A percentile compares a stretch with the other conserved stretches of the same genome.
These are phyloP conservation scores for Carassius carassius DNA, from an alignment of 2,113 vertebrate genomes.

Conservation along the genomic window DNA sequence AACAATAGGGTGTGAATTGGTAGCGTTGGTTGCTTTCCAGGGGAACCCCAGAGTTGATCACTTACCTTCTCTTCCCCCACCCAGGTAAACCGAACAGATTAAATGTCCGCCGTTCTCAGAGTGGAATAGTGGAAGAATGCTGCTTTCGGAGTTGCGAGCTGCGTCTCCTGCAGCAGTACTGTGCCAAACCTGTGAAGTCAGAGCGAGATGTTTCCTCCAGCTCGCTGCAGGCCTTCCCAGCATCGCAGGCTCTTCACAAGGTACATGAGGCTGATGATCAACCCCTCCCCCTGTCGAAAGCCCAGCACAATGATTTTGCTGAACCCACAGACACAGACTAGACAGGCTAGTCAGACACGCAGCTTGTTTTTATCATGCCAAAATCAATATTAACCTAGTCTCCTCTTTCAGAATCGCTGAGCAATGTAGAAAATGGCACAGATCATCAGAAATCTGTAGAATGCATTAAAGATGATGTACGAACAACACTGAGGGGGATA, in stretches of 20 bases:
- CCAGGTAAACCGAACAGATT: slow-evolving; percentile 88
- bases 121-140: slow-evolving; percentile 95
- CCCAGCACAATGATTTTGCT: slow-evolving; percentile 51
- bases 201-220: slow-evolving; percentile 90
- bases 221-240: slow-evolving; percentile 79
- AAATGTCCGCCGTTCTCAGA: slow-evolving; percentile 81
- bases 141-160: slow-evolving; percentile 97
- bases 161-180: slow-evolving; percentile 94
- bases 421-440: slow-evolving; percentile 59
- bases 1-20: slow-evolving; percentile 39
- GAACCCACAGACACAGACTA: slow-evolving; percentile 36
- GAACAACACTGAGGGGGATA: slow-evolving; percentile 12
- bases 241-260: slow-evolving; percentile 81
- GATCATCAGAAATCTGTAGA: slow-evolving; percentile 33
- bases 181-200: slow-evolving; percentile 94
- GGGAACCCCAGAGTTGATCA: slow-evolving; percentile 42
- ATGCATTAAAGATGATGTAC: slow-evolving; percentile 36
- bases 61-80: slow-evolving; percentile 28
- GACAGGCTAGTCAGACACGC: slow-evolving; percentile 26
- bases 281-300: neutral
- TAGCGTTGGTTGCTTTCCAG: slow-evolving; percentile 14
- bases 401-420: slow-evolving; percentile 65
- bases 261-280: slow-evolving; percentile 65
- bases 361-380: slow-evolving; percentile 58
- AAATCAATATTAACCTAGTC: slow-evolving; percentile 64